A percentile compares a stretch with the other conserved stretches of the same genome.
phyloP scores from a whole-genome alignment of 2,888 invertebrate genomes.

The Julus scandinavius region DNA sequence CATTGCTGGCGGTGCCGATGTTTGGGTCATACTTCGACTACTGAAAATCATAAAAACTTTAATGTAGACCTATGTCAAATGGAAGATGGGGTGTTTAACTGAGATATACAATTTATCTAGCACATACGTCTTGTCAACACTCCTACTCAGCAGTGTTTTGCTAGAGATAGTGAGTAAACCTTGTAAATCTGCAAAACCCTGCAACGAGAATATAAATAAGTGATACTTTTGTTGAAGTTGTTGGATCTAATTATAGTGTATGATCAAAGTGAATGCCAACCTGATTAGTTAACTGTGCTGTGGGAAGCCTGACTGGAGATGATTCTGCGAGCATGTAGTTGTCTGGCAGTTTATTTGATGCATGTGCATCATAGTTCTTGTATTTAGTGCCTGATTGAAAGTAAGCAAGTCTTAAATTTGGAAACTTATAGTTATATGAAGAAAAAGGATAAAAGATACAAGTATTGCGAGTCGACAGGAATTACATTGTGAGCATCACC shows the following conservation, averaged over 20 bases:
- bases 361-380: neutral
- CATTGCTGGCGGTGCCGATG: conserved; percentile 44
- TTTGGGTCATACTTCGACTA: neutral
- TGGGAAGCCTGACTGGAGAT: neutral
- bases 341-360: neutral
- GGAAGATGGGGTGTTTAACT: neutral
- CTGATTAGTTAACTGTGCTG: neutral
- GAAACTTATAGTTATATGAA: no score
- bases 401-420: neutral
- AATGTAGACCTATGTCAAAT: neutral
- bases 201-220: neutral
- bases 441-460: no score
- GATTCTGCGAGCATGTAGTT: neutral
- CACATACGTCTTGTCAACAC: conserved; percentile 4
- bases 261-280: neutral
- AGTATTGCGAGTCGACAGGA: no score
- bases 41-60: neutral
- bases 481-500: no score
- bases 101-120: neutral
- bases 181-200: conserved; percentile 48
- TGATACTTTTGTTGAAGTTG: neutral
- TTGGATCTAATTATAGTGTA: neutral
- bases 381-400: neutral
- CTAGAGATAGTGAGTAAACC: conserved; percentile 46
- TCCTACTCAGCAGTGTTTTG: conserved; percentile 35